Evolutionary conservation across 2,888 invertebrate species (phyloP).

Genomic region (Spatulosminthurus flaviceps): DNA sequence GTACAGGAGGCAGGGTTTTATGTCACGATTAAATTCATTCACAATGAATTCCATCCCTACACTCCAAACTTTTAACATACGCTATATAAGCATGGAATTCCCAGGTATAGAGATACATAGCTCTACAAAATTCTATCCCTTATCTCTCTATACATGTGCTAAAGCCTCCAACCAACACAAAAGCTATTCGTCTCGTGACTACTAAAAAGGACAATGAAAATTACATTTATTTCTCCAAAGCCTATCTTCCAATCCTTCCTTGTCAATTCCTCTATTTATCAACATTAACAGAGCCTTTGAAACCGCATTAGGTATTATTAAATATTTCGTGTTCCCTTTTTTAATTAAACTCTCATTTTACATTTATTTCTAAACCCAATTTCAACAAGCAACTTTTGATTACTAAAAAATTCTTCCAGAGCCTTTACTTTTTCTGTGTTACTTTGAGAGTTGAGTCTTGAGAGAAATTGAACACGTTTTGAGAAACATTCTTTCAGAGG

Average conservation of each 20-base stretch:
- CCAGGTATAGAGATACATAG: neutral
- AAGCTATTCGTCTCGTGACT: neutral
- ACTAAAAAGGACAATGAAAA: neutral
- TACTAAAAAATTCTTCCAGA: no score
- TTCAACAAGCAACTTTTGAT: no score
- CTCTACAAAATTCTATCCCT: neutral
- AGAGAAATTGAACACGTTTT: no score
- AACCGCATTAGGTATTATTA: no score
- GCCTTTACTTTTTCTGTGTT: no score
- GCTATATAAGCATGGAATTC: neutral
- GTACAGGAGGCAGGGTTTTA: neutral
- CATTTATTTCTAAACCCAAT: no score
- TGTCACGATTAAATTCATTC: conserved; percentile 47
- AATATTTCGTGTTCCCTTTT: no score
- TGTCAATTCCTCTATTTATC: conserved; percentile 12
- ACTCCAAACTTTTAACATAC: conserved; percentile 7
- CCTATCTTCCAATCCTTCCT: conserved; percentile 10
- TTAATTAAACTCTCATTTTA: no score
- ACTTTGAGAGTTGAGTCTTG: no score
- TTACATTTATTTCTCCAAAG: conserved; percentile 29
- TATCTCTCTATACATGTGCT: neutral
- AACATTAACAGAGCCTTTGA: no score
- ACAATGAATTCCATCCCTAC: conserved; percentile 28
- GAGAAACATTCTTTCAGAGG: no score
- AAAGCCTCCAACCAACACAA: neutral